A percentile compares a stretch with the other conserved stretches of the same genome.
phyloP scores from a whole-genome alignment of 2,888 invertebrate species.

The Drosophila hawaiiensis region DNA sequence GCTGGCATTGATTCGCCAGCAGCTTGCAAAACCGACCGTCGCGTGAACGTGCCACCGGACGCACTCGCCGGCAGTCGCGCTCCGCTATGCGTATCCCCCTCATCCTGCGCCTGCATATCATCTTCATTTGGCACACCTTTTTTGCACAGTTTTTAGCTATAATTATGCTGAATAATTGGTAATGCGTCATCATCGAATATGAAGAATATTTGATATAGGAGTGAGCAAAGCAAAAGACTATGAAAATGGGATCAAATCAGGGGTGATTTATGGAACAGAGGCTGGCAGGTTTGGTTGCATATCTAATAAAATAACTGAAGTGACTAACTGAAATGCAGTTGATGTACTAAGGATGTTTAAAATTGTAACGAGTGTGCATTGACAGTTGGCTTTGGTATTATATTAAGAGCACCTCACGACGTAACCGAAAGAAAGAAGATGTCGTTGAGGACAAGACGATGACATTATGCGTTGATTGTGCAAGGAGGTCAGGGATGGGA shows the following conservation, averaged over 20 bases:
- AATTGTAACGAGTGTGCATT: slow-evolving; percentile 25
- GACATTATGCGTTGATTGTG: slow-evolving; percentile 63
- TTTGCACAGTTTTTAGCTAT: slow-evolving; percentile 25
- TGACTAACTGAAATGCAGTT: slow-evolving; percentile 24
- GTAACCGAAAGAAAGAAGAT: slow-evolving; percentile 12
- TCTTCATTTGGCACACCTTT: no score
- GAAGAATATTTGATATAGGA: slow-evolving; percentile 40
- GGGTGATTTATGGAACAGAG: neutral
- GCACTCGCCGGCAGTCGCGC: no score
- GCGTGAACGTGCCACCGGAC: no score
- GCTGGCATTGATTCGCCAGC: no score
- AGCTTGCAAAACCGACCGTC: no score
- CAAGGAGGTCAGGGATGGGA: neutral
- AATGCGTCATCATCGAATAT: slow-evolving; percentile 33
- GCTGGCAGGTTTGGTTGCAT: slow-evolving; percentile 13
- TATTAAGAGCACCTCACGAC: slow-evolving; percentile 21
- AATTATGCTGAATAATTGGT: slow-evolving; percentile 52
- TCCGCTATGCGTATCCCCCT: no score
- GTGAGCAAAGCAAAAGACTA: neutral
- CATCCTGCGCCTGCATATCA: no score
- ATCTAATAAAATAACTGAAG: slow-evolving; percentile 36
- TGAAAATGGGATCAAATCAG: no score
- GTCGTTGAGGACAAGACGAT: slow-evolving; percentile 43
- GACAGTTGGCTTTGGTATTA: slow-evolving; percentile 18
- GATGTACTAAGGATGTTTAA: slow-evolving; percentile 23